phyloP scores from a whole-genome alignment of 2,888 invertebrate genomes.

The Cantharis flavilabris region DNA sequence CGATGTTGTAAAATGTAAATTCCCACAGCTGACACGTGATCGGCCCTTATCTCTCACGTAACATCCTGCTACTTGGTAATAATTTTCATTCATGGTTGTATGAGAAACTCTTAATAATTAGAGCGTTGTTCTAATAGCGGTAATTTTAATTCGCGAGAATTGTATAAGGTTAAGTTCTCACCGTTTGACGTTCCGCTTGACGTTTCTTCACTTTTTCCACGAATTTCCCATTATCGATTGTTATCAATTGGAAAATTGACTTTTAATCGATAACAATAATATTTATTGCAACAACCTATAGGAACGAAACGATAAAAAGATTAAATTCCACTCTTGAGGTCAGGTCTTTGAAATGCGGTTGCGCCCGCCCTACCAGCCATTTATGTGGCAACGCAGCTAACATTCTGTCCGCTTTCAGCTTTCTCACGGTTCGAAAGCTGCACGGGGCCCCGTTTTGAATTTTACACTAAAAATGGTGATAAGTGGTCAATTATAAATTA shows the following conservation, averaged over 20 bases:
- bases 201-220: background rate
- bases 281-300: background rate
- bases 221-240: background rate
- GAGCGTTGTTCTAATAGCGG: background rate
- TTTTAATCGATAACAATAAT: background rate
- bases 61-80: slow-evolving; percentile 3
- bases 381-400: slow-evolving; percentile 21
- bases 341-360: slow-evolving; percentile 26
- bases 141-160: background rate
- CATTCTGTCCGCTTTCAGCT: slow-evolving; percentile 21
- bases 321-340: slow-evolving; percentile 23
- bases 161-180: background rate
- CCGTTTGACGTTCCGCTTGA: background rate
- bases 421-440: slow-evolving; percentile 19
- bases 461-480: slow-evolving; percentile 19
- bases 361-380: slow-evolving; percentile 20
- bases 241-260: background rate
- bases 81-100: slow-evolving; percentile 25
- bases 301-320: slow-evolving; percentile 4
- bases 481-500: slow-evolving; percentile 2
- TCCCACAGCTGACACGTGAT: slow-evolving; percentile 23
- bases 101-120: background rate
- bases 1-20: slow-evolving; percentile 26
- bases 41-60: slow-evolving; percentile 21
- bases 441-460: slow-evolving; percentile 9